These are phyloP conservation scores for Nomia melanderi DNA, from an alignment of 1,140 invertebrate species.

Conservation along the genomic window DNA sequence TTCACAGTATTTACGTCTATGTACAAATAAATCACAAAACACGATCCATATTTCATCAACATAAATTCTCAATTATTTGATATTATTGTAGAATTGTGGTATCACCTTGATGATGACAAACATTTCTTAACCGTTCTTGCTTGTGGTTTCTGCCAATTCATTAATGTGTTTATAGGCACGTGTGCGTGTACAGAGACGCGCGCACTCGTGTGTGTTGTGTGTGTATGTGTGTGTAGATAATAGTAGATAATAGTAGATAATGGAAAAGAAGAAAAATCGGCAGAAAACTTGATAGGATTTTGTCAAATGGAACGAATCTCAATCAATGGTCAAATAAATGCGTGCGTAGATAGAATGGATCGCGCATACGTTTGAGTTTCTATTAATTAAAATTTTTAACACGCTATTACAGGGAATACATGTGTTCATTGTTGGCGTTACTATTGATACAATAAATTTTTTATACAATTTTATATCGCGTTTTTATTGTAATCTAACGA, in stretches of 20 bases:
- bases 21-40: constrained; percentile 70
- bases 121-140: neutral
- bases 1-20: constrained; percentile 70
- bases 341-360: constrained; percentile 1
- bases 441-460: constrained; percentile 4
- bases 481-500: constrained; percentile 5
- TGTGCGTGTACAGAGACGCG: too few species aligned
- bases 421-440: constrained; percentile 13
- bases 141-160: constrained; percentile 1
- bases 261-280: neutral
- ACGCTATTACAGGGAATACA: constrained; percentile 1
- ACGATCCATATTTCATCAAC: constrained; percentile 51
- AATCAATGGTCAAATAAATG: constrained; percentile 26
- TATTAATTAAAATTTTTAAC: neutral
- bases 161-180: neutral
- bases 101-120: too few species aligned
- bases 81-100: constrained; percentile 25
- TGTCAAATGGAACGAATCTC: constrained; percentile 7
- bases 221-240: neutral
- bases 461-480: constrained; percentile 12
- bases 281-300: neutral
- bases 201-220: too few species aligned
- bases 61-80: constrained; percentile 46
- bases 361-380: constrained; percentile 5
- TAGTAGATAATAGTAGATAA: too few species aligned